Percentiles rank a stretch among this genome's conserved stretches.
Conservation (phyloP, 2,113 vertebrate species). For the Phrynocephalus versicolor region DNA sequence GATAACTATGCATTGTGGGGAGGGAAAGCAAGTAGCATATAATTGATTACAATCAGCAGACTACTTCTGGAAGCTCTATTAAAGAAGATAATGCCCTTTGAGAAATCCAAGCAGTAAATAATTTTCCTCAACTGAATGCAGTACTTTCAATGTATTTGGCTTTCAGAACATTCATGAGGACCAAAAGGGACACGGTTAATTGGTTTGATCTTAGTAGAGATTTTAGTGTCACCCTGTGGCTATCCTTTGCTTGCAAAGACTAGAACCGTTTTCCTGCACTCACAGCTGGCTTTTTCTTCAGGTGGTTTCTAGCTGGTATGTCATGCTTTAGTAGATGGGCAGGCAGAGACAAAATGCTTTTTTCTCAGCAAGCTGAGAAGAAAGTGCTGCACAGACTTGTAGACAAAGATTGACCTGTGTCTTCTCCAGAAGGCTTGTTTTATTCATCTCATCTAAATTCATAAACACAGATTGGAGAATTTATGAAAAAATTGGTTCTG, state of each 20-base stretch:
- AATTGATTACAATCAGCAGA: slow-evolving; percentile 4
- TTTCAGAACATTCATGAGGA: slow-evolving; percentile 33
- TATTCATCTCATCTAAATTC: too few species aligned
- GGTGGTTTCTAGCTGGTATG: slow-evolving; percentile 59
- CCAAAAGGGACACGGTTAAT: slow-evolving; percentile 4
- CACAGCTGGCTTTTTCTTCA: slow-evolving; percentile 66
- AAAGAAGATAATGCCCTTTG: slow-evolving; percentile 8
- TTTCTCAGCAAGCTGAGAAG: too few species aligned
- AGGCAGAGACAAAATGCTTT: too few species aligned
- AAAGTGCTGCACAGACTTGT: too few species aligned
- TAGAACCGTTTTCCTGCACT: slow-evolving; percentile 47
- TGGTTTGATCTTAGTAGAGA: slow-evolving; percentile 14
- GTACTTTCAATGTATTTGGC: slow-evolving; percentile 17
- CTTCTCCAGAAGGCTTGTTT: too few species aligned
- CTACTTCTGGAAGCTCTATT: background rate
- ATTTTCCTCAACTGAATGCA: slow-evolving; percentile 39
- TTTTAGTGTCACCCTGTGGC: background rate
- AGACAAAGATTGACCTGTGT: too few species aligned
- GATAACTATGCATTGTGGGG: slow-evolving; percentile 63
- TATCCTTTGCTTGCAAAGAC: background rate
- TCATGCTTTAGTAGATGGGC: slow-evolving; percentile 76
- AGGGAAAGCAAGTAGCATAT: slow-evolving; percentile 55
- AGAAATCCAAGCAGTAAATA: slow-evolving; percentile 37
- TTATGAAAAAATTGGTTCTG: too few species aligned
- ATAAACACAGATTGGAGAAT: too few species aligned